phyloP scores from a whole-genome alignment of 2,113 vertebrate species.

The Dascyllus trimaculatus region DNA sequence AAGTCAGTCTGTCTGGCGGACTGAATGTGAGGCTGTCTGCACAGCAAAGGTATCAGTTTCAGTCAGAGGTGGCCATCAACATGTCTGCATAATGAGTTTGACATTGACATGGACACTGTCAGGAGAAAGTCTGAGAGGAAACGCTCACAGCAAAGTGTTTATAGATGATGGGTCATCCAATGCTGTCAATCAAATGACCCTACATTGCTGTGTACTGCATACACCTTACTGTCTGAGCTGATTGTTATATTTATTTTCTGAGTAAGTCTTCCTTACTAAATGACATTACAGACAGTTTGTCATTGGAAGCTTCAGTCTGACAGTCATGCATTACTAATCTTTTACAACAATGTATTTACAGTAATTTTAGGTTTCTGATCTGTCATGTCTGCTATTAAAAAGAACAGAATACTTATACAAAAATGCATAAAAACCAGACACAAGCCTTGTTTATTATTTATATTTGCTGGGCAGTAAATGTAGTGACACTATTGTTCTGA shows the following conservation, averaged over 20 bases:
- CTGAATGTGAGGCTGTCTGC: conserved; percentile 46
- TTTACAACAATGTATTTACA: too few relatives aligned
- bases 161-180: conserved; percentile 26
- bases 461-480: too few relatives aligned
- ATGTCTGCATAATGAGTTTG: conserved; percentile 66
- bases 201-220: background rate
- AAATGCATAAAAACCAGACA: too few relatives aligned
- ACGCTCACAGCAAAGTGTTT: conserved; percentile 17
- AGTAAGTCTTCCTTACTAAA: background rate
- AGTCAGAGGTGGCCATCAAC: conserved; percentile 50
- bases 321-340: too few relatives aligned
- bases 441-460: too few relatives aligned
- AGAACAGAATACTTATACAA: too few relatives aligned
- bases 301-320: background rate
- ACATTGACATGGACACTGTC: conserved; percentile 41
- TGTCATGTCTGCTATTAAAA: too few relatives aligned
- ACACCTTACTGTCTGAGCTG: background rate
- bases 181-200: conserved; percentile 25
- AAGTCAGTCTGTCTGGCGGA: conserved; percentile 36
- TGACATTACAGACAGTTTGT: background rate
- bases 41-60: conserved; percentile 56
- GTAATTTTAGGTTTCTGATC: too few relatives aligned
- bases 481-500: too few relatives aligned
- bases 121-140: conserved; percentile 35
- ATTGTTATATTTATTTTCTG: background rate